phyloP scores from a whole-genome alignment of 2,888 invertebrate species.

The Nomada hirtipes region DNA sequence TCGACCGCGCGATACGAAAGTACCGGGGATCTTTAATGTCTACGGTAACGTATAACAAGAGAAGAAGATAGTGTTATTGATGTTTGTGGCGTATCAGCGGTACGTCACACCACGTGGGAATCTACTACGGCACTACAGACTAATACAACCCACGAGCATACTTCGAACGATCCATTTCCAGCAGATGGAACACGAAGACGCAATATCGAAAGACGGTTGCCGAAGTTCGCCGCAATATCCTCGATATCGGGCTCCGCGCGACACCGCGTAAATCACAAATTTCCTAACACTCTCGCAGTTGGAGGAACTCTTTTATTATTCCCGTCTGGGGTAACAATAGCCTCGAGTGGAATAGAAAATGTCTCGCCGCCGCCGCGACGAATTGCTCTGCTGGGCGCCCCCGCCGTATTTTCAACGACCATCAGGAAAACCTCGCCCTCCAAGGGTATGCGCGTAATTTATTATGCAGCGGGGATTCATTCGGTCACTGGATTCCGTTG shows the following conservation, averaged over 20 bases:
- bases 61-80: no score
- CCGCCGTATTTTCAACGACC: slow-evolving; percentile 1
- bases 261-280: background rate
- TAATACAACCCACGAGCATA: background rate
- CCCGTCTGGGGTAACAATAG: background rate
- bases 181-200: background rate
- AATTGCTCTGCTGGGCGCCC: slow-evolving; percentile 1
- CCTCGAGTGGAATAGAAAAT: background rate
- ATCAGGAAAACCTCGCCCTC: background rate
- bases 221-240: background rate
- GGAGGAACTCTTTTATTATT: slow-evolving; percentile 1
- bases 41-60: no score
- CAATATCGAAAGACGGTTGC: background rate
- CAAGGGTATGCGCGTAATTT: slow-evolving; percentile 8
- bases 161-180: background rate
- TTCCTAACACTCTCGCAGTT: background rate
- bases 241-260: background rate
- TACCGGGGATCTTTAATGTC: no score
- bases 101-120: no score
- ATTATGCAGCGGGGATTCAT: slow-evolving; percentile 25
- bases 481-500: background rate
- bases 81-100: no score
- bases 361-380: background rate
- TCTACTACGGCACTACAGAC: no score
- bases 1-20: no score